A percentile compares a stretch with the other conserved stretches of the same genome.
phyloP scores from a whole-genome alignment of 2,888 invertebrate species.

The Pachliopta kotzebuea region DNA sequence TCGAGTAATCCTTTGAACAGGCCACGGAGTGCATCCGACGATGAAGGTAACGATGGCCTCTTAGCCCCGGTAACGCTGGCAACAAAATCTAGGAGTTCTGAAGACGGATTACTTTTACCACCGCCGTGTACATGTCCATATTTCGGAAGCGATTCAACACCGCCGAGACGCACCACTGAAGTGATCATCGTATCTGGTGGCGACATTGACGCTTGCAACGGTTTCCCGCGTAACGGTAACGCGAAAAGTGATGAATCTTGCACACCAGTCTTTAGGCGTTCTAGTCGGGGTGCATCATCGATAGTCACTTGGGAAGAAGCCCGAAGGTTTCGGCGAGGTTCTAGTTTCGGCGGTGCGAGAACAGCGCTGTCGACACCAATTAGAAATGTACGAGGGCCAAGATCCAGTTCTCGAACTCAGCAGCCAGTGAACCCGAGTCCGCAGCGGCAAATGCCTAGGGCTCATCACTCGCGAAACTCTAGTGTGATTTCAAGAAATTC shows the following conservation, averaged over 20 bases:
- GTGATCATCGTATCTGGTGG: constrained; percentile 79
- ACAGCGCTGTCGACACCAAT: constrained; percentile 81
- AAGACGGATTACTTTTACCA: constrained; percentile 81
- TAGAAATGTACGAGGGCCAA: constrained; percentile 58
- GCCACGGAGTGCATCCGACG: constrained; percentile 69
- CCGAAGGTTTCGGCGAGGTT: constrained; percentile 83
- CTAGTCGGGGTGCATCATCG: constrained; percentile 85
- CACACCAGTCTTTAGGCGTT: constrained; percentile 72
- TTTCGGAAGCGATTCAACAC: constrained; percentile 85
- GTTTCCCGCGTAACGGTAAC: constrained; percentile 59
- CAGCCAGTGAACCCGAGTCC: constrained; percentile 58
- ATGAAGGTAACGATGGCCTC: constrained; percentile 65
- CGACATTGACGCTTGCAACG: constrained; percentile 69
- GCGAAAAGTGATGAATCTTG: constrained; percentile 64
- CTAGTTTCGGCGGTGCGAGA: constrained; percentile 85
- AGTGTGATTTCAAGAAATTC: constrained; percentile 91
- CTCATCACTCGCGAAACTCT: constrained; percentile 89
- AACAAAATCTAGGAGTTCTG: constrained; percentile 69
- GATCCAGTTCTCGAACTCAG: constrained; percentile 54
- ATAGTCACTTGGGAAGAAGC: constrained; percentile 88
- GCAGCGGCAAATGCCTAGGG: constrained; percentile 79
- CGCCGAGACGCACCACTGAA: constrained; percentile 72
- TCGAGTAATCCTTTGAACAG: constrained; percentile 58
- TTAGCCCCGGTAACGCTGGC: constrained; percentile 62
- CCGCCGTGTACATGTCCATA: constrained; percentile 91